Evolutionary conservation across 2,888 invertebrate species (phyloP).

Genomic region (Synergus umbraculus): DNA sequence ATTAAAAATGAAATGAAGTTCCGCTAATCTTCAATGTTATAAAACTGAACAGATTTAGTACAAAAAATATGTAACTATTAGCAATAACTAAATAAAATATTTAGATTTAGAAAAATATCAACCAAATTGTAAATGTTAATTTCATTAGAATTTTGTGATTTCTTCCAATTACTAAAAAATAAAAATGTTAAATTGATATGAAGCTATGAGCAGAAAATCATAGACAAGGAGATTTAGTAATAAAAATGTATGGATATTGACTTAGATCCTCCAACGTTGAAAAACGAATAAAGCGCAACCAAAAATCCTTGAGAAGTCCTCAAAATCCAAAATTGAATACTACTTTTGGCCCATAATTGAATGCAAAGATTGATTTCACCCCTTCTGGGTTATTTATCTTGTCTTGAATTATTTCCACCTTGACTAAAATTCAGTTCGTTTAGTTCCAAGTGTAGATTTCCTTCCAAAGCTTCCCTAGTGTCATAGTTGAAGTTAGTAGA

Average conservation of each 20-base stretch:
- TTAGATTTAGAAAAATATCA: background rate
- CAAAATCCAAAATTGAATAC: background rate
- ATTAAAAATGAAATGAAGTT: slow-evolving; percentile 40
- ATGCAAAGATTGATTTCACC: background rate
- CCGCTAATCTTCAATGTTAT: slow-evolving; percentile 21
- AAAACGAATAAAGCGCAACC: background rate
- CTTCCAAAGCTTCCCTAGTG: background rate
- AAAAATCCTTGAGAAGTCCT: background rate
- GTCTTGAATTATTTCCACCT: background rate
- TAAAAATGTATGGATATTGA: background rate
- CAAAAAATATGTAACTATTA: background rate
- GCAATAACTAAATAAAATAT: slow-evolving; percentile 5
- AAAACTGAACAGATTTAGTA: slow-evolving; percentile 23
- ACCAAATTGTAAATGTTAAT: background rate
- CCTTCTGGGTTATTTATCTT: background rate
- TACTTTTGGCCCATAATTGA: background rate
- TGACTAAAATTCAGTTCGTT: background rate
- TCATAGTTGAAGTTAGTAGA: slow-evolving; percentile 12
- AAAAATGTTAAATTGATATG: background rate
- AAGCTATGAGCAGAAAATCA: background rate
- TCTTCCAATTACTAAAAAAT: background rate
- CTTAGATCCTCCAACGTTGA: background rate
- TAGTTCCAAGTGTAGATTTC: slow-evolving; percentile 3
- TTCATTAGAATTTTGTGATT: background rate
- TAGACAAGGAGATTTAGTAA: background rate